Evolutionary conservation across 53 echinoderm and acorn worm genomes (phyloP).

Genomic region (Glandiceps talaboti): DNA sequence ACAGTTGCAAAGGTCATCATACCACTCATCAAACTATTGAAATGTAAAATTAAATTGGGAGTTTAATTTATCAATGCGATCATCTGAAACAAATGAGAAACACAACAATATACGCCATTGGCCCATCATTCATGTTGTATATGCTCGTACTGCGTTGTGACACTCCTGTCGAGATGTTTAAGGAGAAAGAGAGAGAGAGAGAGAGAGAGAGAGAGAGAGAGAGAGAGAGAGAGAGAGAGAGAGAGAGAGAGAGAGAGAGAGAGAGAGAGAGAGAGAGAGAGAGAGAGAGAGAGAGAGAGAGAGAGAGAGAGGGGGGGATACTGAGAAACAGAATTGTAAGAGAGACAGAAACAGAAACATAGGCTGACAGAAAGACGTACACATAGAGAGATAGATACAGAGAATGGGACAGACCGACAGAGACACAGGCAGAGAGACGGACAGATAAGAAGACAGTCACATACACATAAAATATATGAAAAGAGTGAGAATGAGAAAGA

Average conservation of each 20-base stretch:
- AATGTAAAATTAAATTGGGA: neutral
- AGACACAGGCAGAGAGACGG: neutral
- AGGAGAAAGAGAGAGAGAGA: neutral
- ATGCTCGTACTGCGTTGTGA: too few species aligned
- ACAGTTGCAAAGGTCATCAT: neutral
- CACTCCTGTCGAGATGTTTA: too few species aligned
- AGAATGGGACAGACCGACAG: neutral
- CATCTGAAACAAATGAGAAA: too few species aligned
- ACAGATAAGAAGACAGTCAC: neutral
- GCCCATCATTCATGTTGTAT: too few species aligned
- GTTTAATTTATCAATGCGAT: too few species aligned
- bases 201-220: conserved; percentile 1
- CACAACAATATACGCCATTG: too few species aligned
- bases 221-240: conserved; percentile 1
- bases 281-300: conserved; percentile 5
- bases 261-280: conserved; percentile 1
- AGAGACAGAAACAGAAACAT: too few species aligned
- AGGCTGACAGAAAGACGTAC: too few species aligned
- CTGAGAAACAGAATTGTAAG: conserved; percentile 6
- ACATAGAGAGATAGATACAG: conserved; percentile 1
- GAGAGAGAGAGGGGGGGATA: conserved; percentile 1
- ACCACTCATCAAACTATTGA: neutral
- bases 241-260: conserved; percentile 3
- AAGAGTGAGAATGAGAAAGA: too few species aligned
- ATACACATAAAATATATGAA: too few species aligned